Evolutionary conservation across 2,797 vertebrate genomes (phyloP), one percentile per base, ranked within the genome.

Genomic region (Silurus lanzhouensis): DNA sequence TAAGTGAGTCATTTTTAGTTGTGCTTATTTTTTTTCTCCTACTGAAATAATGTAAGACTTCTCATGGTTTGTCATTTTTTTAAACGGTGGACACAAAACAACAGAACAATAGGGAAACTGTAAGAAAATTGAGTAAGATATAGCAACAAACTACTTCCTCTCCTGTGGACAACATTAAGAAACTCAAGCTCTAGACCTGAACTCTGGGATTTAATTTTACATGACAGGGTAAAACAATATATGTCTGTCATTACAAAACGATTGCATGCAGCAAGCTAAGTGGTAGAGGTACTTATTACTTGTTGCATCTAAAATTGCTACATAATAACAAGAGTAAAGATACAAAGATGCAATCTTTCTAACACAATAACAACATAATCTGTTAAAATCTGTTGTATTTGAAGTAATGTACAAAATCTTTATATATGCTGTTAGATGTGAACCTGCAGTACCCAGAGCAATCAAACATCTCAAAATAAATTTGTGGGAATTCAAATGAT

Each of bases 41-140:
- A 55, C n/a, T 83, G 22, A 77, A 85, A 83, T 82, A n/a, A 87
- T 86, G 25, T 20, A 15, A 57, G 25, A 31, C 82, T 86, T 71
- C 31, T 13, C 70, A 27, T 63, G 66, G 85, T 83, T 85, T 76
- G 85, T 66, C 2, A 20, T 44, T 19, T 68, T 38, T n/a, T 52
- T 5, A 9, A 15, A 9, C 84, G 60, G 44, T 86, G 83, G 84
- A 76, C 68, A 84, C 3, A 27, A 22, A 76, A 57, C 14, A 57
- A 57, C 80, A 85, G 86, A 85, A 85, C 83, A 86, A 84, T 84
- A 83, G 80, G 83, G 83, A 68, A 7, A 80, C 79, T 83, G 57
- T 83, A 58, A 86, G 86, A 85, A 76, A 84, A 86, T 68, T 9
- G 31, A 86, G 57, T 20, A 81, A 78, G 58, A 84, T 82, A 83